Evolutionary conservation across 2,888 invertebrate species (phyloP).

Genomic region (Orthonevra nobilis): DNA sequence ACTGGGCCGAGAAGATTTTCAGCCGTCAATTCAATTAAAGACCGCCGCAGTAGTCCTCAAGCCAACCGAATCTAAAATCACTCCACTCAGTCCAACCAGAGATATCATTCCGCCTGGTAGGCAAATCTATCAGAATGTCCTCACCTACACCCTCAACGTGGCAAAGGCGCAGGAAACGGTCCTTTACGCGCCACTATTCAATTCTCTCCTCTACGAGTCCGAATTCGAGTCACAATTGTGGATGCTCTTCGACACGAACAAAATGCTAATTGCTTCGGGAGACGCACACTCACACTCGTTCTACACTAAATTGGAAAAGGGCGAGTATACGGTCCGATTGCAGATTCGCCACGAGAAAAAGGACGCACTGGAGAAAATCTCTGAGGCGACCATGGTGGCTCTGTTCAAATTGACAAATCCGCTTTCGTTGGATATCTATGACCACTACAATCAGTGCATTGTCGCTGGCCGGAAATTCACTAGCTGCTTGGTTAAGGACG

Average conservation of each 20-base stretch:
- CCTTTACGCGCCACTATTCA: slow-evolving; percentile 89
- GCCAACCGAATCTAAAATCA: slow-evolving; percentile 90
- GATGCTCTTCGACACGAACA: slow-evolving; percentile 96
- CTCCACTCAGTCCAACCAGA: slow-evolving; percentile 87
- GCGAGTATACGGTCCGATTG: slow-evolving; percentile 93
- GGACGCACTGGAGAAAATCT: slow-evolving; percentile 90
- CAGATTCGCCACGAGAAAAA: slow-evolving; percentile 95
- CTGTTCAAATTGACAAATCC: slow-evolving; percentile 88
- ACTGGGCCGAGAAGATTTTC: slow-evolving; percentile 86
- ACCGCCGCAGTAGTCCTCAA: slow-evolving; percentile 88
- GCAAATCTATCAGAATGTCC: slow-evolving; percentile 94
- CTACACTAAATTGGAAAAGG: slow-evolving; percentile 92
- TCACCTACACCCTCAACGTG: slow-evolving; percentile 92
- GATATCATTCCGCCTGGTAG: slow-evolving; percentile 93
- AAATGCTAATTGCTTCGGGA: slow-evolving; percentile 91
- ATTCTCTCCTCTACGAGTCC: slow-evolving; percentile 95
- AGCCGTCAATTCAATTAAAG: slow-evolving; percentile 88
- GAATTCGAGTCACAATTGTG: slow-evolving; percentile 98
- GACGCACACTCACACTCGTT: slow-evolving; percentile 94
- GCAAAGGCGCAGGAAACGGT: slow-evolving; percentile 91
- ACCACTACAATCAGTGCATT: slow-evolving; percentile 78
- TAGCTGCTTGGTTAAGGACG: slow-evolving; percentile 75
- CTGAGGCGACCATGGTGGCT: slow-evolving; percentile 88
- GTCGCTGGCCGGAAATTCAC: slow-evolving; percentile 88
- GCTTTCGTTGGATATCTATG: slow-evolving; percentile 89